Evolutionary conservation across 2,113 vertebrate species (phyloP).

Genomic region (Cyanoramphus novaezelandiae): DNA sequence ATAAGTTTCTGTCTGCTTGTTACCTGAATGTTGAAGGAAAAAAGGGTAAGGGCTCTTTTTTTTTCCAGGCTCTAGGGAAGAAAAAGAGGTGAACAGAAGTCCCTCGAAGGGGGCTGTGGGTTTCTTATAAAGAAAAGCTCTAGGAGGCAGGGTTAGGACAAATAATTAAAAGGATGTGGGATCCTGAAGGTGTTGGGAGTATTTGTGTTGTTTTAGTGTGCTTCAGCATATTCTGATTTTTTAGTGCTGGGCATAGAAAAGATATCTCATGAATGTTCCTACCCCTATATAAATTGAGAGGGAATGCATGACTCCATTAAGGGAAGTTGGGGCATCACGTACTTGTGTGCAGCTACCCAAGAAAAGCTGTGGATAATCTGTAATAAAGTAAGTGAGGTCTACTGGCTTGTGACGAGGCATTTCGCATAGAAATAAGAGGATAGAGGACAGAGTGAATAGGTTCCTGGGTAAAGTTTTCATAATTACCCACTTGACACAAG

Average conservation of each 20-base stretch:
- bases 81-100: not conserved
- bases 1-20: not conserved
- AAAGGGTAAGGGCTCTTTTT: not conserved
- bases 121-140: not conserved
- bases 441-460: not conserved
- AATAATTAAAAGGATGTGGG: not conserved
- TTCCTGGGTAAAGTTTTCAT: not conserved
- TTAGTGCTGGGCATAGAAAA: not conserved
- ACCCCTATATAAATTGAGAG: not conserved
- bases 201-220: not conserved
- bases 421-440: not conserved
- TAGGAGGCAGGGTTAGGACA: not conserved
- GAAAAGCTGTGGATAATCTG: not conserved
- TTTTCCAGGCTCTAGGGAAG: not conserved
- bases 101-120: not conserved
- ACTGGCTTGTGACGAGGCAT: not conserved
- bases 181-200: accelerated
- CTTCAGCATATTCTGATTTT: not conserved
- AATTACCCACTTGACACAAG: not conserved
- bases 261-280: accelerated
- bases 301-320: not conserved
- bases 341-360: not conserved
- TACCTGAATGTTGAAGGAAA: accelerated
- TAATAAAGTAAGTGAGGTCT: not conserved
- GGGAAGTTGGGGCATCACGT: not conserved